These are phyloP conservation scores for Idaea aversata DNA, from an alignment of 2,888 invertebrate genomes.

Conservation along the genomic window DNA sequence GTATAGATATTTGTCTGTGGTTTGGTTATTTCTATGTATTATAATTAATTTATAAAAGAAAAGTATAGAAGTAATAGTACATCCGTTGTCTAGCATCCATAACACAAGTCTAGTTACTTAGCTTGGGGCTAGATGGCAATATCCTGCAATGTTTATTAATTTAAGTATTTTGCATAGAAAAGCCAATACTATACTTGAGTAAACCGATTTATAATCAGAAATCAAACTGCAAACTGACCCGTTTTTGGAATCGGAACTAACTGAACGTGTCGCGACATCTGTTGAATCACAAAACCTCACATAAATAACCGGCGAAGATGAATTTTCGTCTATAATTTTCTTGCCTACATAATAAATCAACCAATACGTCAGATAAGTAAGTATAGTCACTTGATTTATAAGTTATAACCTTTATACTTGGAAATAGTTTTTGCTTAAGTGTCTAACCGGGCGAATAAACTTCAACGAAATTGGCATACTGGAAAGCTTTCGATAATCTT, in stretches of 20 bases:
- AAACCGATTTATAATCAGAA: constrained; percentile 26
- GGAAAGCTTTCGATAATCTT: neutral
- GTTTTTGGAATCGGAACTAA: constrained; percentile 38
- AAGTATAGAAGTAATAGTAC: no score
- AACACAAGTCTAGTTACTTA: no score
- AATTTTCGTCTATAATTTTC: constrained; percentile 12
- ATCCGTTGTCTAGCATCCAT: no score
- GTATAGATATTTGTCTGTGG: no score
- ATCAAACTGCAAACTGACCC: constrained; percentile 35
- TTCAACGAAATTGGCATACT: neutral
- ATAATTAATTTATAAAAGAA: no score
- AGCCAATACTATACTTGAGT: constrained; percentile 10
- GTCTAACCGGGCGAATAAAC: neutral
- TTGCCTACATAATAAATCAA: constrained; percentile 13
- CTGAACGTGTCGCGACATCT: constrained; percentile 36
- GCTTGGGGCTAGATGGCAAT: no score
- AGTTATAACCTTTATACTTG: neutral
- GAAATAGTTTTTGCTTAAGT: constrained; percentile 1
- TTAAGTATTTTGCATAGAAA: neutral
- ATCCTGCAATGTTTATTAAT: no score
- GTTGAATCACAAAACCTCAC: constrained; percentile 39
- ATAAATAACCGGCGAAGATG: constrained; percentile 31
- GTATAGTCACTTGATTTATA: neutral
- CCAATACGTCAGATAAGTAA: neutral
- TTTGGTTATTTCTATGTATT: no score